Percentiles rank a stretch among this genome's conserved stretches.
phyloP scores from a whole-genome alignment of 2,888 invertebrate genomes.

The Seira ritae region DNA sequence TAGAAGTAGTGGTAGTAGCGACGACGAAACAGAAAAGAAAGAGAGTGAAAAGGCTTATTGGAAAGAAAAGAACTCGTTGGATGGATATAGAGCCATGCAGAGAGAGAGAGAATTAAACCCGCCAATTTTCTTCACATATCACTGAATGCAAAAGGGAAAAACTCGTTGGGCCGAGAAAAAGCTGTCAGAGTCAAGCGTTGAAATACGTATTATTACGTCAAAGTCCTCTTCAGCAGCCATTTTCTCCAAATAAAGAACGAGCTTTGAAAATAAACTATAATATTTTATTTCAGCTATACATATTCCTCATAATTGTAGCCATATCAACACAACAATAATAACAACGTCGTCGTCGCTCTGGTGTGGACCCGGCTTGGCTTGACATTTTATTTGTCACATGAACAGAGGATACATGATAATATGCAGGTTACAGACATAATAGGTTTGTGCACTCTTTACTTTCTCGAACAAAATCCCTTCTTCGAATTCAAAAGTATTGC shows the following conservation, averaged over 20 bases:
- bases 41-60: conserved; percentile 50
- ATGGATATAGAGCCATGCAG: conserved; percentile 41
- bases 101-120: conserved; percentile 68
- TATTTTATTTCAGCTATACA: too few relatives aligned
- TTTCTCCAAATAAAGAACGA: conserved; percentile 19
- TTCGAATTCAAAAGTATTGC: too few relatives aligned
- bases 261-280: conserved; percentile 23
- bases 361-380: too few relatives aligned
- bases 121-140: conserved; percentile 73
- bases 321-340: too few relatives aligned
- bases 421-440: too few relatives aligned
- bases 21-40: conserved; percentile 49
- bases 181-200: conserved; percentile 72
- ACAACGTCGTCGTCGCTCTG: too few relatives aligned
- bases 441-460: too few relatives aligned
- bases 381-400: too few relatives aligned
- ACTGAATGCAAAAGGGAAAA: conserved; percentile 65
- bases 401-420: too few relatives aligned
- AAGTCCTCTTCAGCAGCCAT: conserved; percentile 59
- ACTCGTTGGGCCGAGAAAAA: conserved; percentile 71
- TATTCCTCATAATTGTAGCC: too few relatives aligned
- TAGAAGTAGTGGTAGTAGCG: too few relatives aligned
- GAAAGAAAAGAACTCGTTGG: conserved; percentile 45
- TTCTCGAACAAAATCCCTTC: too few relatives aligned
- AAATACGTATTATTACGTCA: conserved; percentile 65